A percentile compares a stretch with the other conserved stretches of the same genome.
phyloP scores from a whole-genome alignment of 2,888 invertebrate genomes.

The Drosophila fulvimacula region DNA sequence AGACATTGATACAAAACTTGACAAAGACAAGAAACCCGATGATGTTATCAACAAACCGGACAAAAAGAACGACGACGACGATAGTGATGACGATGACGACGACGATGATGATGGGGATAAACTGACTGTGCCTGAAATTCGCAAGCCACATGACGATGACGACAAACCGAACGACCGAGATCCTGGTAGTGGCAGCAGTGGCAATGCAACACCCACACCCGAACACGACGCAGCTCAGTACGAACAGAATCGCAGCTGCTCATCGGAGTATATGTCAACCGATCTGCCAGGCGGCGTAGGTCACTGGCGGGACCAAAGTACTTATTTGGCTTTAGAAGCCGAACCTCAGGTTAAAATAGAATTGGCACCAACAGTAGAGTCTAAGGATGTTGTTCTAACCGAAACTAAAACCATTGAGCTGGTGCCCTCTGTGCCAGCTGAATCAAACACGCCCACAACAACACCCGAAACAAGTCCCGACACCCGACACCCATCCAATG shows the following conservation, averaged over 20 bases:
- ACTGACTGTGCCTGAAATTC: slow-evolving; percentile 80
- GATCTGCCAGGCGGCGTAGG: slow-evolving; percentile 92
- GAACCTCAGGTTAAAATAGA: slow-evolving; percentile 73
- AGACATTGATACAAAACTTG: slow-evolving; percentile 46
- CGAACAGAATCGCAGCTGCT: slow-evolving; percentile 82
- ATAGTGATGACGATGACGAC: slow-evolving; percentile 86
- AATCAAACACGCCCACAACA: slow-evolving; percentile 21
- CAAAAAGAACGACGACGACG: slow-evolving; percentile 85
- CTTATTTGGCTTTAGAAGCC: slow-evolving; percentile 89
- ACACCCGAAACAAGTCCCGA: slow-evolving; percentile 56
- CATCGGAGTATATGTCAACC: slow-evolving; percentile 89
- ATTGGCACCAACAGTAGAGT: slow-evolving; percentile 46
- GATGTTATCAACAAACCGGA: slow-evolving; percentile 44
- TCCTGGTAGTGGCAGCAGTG: slow-evolving; percentile 88
- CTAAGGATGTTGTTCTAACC: slow-evolving; percentile 55
- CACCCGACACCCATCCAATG: slow-evolving; percentile 27
- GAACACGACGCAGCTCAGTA: slow-evolving; percentile 62
- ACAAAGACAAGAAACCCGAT: slow-evolving; percentile 68
- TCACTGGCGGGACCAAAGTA: slow-evolving; percentile 92
- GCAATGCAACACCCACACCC: slow-evolving; percentile 79
- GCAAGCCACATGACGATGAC: slow-evolving; percentile 81
- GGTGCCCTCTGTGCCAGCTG: slow-evolving; percentile 44
- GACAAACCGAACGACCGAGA: slow-evolving; percentile 87
- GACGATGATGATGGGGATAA: slow-evolving; percentile 85
- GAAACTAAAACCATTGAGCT: slow-evolving; percentile 59